These are phyloP conservation scores for Liasis olivaceus DNA, from an alignment of 2,797 vertebrate species.

Conservation along the genomic window DNA sequence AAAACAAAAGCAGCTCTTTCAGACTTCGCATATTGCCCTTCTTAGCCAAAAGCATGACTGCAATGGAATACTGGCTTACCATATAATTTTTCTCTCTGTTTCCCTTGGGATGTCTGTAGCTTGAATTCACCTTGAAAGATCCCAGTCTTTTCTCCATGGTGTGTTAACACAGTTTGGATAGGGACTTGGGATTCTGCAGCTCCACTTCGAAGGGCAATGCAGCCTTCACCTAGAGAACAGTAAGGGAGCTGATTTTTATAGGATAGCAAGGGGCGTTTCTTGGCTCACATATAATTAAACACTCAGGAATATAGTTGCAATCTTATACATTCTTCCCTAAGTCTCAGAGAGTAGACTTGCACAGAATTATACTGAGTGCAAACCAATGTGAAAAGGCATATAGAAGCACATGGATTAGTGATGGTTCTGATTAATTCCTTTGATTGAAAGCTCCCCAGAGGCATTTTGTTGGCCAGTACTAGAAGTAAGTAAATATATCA, in stretches of 20 bases:
- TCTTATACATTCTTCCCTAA: background rate
- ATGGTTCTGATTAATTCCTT: background rate
- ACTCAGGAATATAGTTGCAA: background rate
- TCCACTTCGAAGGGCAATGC: conserved; percentile 86
- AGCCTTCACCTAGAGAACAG: conserved; percentile 85
- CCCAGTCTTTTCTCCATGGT: conserved; percentile 92
- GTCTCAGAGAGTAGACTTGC: background rate
- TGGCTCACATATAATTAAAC: background rate
- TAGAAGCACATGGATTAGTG: conserved; percentile 11
- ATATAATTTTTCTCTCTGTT: conserved; percentile 92
- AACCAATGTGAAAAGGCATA: background rate
- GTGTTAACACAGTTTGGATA: conserved; percentile 87
- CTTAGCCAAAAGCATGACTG: background rate
- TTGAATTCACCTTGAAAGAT: conserved; percentile 88
- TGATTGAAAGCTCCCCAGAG: background rate
- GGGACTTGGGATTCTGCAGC: conserved; percentile 83
- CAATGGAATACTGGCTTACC: conserved; percentile 75
- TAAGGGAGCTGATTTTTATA: background rate
- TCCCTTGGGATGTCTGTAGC: conserved; percentile 88
- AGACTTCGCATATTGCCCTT: background rate
- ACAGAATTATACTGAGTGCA: background rate
- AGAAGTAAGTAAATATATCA: background rate
- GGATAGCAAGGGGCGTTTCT: background rate
- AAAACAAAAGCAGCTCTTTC: conserved; percentile 30
- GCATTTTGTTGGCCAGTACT: background rate